A percentile compares a stretch with the other conserved stretches of the same genome.
Conservation (phyloP, 2,797 vertebrate genomes). For the Hypotaenidia okinawae region DNA sequence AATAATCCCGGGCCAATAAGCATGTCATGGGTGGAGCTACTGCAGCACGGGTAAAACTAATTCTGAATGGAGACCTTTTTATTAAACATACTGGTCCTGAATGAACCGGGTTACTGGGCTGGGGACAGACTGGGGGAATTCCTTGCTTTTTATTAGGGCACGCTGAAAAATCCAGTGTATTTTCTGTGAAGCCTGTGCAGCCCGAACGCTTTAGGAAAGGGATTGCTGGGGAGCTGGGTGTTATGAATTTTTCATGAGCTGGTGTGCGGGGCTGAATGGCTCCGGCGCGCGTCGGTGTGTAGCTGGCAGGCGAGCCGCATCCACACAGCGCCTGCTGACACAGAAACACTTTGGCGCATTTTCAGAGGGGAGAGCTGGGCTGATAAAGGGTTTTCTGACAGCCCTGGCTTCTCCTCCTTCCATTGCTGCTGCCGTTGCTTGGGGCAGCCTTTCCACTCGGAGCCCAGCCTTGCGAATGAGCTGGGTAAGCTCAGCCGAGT, state of each 20-base stretch:
- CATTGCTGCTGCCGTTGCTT: slow-evolving; percentile 17
- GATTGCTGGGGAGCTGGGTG: slow-evolving; percentile 70
- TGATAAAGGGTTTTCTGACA: slow-evolving; percentile 65
- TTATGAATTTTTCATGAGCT: slow-evolving; percentile 89
- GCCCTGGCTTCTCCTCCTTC: slow-evolving; percentile 51
- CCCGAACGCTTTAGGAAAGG: slow-evolving; percentile 40
- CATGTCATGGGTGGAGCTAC: slow-evolving; percentile 81
- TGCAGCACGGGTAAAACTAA: slow-evolving; percentile 66
- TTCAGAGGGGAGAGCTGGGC: slow-evolving; percentile 57
- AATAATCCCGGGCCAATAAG: slow-evolving; percentile 82
- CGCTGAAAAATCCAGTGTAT: not conserved
- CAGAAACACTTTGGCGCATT: slow-evolving; percentile 69
- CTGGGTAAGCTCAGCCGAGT: slow-evolving; percentile 25
- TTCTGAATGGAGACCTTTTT: slow-evolving; percentile 87
- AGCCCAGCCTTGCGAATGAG: slow-evolving; percentile 36
- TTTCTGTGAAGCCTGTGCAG: not conserved
- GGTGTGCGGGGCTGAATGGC: slow-evolving; percentile 84
- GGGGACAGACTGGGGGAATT: not conserved
- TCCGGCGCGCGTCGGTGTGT: slow-evolving; percentile 75
- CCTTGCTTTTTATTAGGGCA: not conserved
- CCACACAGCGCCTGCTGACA: slow-evolving; percentile 79
- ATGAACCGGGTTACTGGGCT: not conserved
- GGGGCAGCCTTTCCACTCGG: slow-evolving; percentile 44
- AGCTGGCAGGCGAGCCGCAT: slow-evolving; percentile 75
- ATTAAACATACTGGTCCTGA: not conserved